These are phyloP conservation scores for Epinotia nisella DNA, from an alignment of 2,888 invertebrate species.

Conservation along the genomic window DNA sequence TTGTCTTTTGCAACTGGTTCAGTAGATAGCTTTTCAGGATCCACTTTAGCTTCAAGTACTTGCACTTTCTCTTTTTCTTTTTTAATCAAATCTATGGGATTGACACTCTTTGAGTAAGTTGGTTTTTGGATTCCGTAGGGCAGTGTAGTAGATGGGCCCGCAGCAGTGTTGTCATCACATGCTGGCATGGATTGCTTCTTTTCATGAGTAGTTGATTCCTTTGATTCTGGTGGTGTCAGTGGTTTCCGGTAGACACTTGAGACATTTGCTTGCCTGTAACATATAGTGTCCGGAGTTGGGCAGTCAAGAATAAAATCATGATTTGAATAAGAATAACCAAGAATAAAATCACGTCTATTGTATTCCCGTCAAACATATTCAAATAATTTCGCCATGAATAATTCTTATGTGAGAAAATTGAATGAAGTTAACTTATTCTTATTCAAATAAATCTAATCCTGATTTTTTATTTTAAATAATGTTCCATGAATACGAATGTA, in stretches of 20 bases:
- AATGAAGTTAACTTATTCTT: too few relatives aligned
- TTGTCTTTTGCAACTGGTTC: constrained; percentile 29
- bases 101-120: constrained; percentile 50
- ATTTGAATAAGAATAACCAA: too few relatives aligned
- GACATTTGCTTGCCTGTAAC: constrained; percentile 88
- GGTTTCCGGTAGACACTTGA: constrained; percentile 81
- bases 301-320: too few relatives aligned
- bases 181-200: constrained; percentile 38
- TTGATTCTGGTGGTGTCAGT: constrained; percentile 50
- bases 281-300: too few relatives aligned
- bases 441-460: too few relatives aligned
- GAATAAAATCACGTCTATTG: too few relatives aligned
- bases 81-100: constrained; percentile 62
- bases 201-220: constrained; percentile 16
- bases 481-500: too few relatives aligned
- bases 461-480: too few relatives aligned
- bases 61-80: constrained; percentile 50
- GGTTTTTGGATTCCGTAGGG: constrained; percentile 23
- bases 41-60: constrained; percentile 27
- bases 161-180: constrained; percentile 42
- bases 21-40: background rate
- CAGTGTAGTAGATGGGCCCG: constrained; percentile 52
- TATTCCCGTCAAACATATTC: too few relatives aligned
- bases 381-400: too few relatives aligned
- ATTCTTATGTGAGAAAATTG: too few relatives aligned